These are phyloP conservation scores for Mamestra brassicae DNA, from an alignment of 2,888 invertebrate genomes.

Conservation along the genomic window DNA sequence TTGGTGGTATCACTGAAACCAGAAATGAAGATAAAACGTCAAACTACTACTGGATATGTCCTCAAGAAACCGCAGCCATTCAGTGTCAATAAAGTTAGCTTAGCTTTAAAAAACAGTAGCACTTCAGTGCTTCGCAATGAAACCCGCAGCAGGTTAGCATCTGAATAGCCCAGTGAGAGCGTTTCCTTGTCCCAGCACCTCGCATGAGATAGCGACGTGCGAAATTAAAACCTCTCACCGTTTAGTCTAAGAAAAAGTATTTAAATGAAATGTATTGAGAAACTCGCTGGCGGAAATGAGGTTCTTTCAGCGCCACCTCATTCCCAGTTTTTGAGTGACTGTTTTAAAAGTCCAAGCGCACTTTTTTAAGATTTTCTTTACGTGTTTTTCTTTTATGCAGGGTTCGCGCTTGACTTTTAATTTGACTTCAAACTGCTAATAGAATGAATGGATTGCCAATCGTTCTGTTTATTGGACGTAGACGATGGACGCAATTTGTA, in stretches of 20 bases:
- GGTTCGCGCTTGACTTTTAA: constrained; percentile 48
- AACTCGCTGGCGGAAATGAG: constrained; percentile 88
- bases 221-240: constrained; percentile 85
- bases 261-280: constrained; percentile 90
- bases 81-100: constrained; percentile 44
- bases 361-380: constrained; percentile 75
- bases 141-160: constrained; percentile 62
- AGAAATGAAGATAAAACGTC: background rate
- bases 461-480: constrained; percentile 21
- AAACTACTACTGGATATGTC: background rate
- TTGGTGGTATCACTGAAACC: background rate
- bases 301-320: constrained; percentile 85
- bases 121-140: constrained; percentile 52
- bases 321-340: constrained; percentile 83
- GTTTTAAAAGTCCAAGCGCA: constrained; percentile 80
- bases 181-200: constrained; percentile 80
- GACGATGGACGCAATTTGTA: background rate
- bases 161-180: constrained; percentile 70
- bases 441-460: constrained; percentile 28
- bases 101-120: constrained; percentile 47
- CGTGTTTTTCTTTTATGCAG: constrained; percentile 57
- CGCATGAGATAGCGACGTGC: constrained; percentile 82
- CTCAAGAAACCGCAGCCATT: constrained; percentile 29
- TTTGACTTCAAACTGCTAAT: constrained; percentile 48
- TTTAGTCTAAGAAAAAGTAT: constrained; percentile 84